Evolutionary conservation across 2,113 vertebrate genomes (phyloP), one percentile per base, ranked within the genome.

Genomic region (Strix uralensis): DNA sequence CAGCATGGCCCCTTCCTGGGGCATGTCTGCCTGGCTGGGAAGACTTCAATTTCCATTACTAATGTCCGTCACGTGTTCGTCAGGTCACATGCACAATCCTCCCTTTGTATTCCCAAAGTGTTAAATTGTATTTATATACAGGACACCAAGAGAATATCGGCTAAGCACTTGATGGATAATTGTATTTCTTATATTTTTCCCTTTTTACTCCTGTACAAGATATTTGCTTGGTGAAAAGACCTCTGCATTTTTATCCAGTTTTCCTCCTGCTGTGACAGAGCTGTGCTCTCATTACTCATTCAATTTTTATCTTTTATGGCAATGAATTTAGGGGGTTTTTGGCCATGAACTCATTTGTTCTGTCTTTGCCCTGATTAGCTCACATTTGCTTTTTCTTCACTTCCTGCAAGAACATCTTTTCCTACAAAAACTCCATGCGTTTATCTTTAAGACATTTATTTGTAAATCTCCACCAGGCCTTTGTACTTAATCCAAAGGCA

Each of bases 261-360:
- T 86, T 91, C 8, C 26, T 88, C 92, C 81, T 0, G n/a, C 74
- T 87, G 84, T 91, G 94, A 66, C 54, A 70, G 78, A 80, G 38
- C 59, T 90, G 18, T 83, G 54, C 20, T 94, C 36, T 91, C 54
- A 81, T 94, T 87, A 84, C 25, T 93, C 65, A 82, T 51, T 92
- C 69, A 80, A 20, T 80, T 96, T 97, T 94, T 92, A 94, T 97
- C 96, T 94, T 94, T 87, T 80, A 85, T 94, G 86, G 91, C 94
- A 96, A 88, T 82, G 81, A 91, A 82, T 91, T 94, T 61, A 87
- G 88, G 81, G 70, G 6, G 0, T 7, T 86, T 92, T 91, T 84
- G 91, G 66, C 89, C 55, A 34, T 80, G 74, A 96, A 83, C 67
- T 74, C 67, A 5, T 88, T 95, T 92, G 58, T 80, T 95, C 95